Conservation (phyloP, 1,140 invertebrate species). For the Penaeus vannamei region DNA sequence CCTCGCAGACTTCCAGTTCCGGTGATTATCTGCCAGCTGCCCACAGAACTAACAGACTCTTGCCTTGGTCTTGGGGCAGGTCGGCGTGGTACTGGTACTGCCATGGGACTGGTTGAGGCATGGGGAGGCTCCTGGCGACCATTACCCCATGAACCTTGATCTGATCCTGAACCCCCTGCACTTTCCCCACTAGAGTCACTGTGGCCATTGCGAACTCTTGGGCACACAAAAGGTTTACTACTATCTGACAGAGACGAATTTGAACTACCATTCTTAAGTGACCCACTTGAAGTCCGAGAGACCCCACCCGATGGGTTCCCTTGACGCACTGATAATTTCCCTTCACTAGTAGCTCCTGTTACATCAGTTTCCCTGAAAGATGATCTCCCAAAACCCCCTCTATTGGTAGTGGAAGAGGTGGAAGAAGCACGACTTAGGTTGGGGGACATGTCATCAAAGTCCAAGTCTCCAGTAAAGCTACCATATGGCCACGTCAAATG, state of each 20-base stretch:
- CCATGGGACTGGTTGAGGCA: constrained; percentile 51
- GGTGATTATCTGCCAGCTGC: constrained; percentile 80
- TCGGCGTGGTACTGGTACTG: constrained; percentile 40
- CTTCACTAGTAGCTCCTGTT: constrained; percentile 35
- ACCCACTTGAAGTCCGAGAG: constrained; percentile 4
- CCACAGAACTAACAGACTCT: constrained; percentile 61
- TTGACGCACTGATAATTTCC: constrained; percentile 22
- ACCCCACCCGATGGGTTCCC: not conserved
- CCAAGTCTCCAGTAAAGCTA: constrained; percentile 46
- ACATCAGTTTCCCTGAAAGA: constrained; percentile 23
- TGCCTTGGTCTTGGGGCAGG: constrained; percentile 27
- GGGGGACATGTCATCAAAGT: constrained; percentile 56
- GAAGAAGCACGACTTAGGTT: constrained; percentile 50
- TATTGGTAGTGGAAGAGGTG: constrained; percentile 35
- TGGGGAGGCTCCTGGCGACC: constrained; percentile 1
- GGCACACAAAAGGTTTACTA: not conserved
- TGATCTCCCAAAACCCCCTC: constrained; percentile 19
- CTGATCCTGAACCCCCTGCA: constrained; percentile 2
- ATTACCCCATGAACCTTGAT: constrained; percentile 17
- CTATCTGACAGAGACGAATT: constrained; percentile 23
- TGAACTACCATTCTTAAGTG: constrained; percentile 38
- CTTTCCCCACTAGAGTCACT: constrained; percentile 55
- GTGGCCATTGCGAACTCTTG: constrained; percentile 26
- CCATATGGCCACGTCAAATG: constrained; percentile 60
- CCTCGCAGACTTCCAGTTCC: constrained; percentile 79